phyloP scores from a whole-genome alignment of 2,888 invertebrate genomes.

The Altica lythri region DNA sequence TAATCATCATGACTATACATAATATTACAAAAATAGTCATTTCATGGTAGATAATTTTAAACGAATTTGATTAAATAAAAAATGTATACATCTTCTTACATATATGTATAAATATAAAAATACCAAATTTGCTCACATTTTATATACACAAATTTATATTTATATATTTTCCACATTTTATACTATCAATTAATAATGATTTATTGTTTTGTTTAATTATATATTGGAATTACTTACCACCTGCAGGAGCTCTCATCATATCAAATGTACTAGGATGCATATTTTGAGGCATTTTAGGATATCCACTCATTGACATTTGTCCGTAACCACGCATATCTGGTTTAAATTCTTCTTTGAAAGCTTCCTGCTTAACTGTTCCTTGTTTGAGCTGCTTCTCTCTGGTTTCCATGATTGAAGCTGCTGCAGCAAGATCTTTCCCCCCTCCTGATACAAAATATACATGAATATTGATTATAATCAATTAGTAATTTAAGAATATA shows the following conservation, averaged over 20 bases:
- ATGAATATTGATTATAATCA: not conserved
- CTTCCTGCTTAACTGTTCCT: slow-evolving; percentile 59
- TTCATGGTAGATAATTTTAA: too few relatives aligned
- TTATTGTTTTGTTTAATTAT: too few relatives aligned
- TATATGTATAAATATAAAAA: not conserved
- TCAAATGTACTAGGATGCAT: slow-evolving; percentile 62
- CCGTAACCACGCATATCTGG: slow-evolving; percentile 40
- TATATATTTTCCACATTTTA: too few relatives aligned
- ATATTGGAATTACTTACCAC: too few relatives aligned
- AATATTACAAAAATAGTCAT: too few relatives aligned
- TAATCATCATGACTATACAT: too few relatives aligned
- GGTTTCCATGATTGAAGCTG: slow-evolving; percentile 65
- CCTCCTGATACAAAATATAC: slow-evolving; percentile 65
- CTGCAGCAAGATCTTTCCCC: slow-evolving; percentile 84
- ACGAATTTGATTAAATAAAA: not conserved
- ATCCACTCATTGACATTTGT: slow-evolving; percentile 46
- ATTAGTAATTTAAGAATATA: not conserved
- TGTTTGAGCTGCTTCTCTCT: slow-evolving; percentile 56
- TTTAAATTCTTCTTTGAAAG: slow-evolving; percentile 37
- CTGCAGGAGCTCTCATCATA: slow-evolving; percentile 60
- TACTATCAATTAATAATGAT: too few relatives aligned
- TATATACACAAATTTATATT: not conserved
- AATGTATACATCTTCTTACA: not conserved
- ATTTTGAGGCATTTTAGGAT: slow-evolving; percentile 56
- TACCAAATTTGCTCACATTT: not conserved